Conservation (phyloP, 2,888 invertebrate genomes). For the Alviniconcha strummeri region DNA sequence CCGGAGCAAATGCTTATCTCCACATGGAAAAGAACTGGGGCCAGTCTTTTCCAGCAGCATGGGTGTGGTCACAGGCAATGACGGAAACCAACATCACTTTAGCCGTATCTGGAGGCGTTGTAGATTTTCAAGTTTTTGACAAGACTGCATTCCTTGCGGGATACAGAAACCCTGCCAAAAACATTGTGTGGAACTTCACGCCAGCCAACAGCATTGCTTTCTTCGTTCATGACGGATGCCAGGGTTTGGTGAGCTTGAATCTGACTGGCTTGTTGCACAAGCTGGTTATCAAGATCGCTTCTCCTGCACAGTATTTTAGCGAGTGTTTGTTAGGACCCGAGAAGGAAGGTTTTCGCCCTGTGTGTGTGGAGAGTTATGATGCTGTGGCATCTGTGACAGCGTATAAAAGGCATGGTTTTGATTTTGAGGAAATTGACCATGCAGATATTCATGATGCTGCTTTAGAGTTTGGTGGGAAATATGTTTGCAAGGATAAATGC, state of each 20-base stretch:
- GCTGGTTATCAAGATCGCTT: conserved; percentile 43
- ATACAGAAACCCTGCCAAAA: conserved; percentile 53
- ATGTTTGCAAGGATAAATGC: conserved; percentile 55
- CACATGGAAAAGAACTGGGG: conserved; percentile 67
- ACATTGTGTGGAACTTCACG: conserved; percentile 48
- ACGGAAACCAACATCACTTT: conserved; percentile 43
- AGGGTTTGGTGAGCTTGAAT: conserved; percentile 45
- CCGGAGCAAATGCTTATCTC: conserved; percentile 43
- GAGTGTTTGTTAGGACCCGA: conserved; percentile 59
- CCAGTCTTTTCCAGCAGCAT: conserved; percentile 57
- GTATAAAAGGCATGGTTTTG: conserved; percentile 28
- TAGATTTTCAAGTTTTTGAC: conserved; percentile 44
- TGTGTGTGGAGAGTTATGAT: conserved; percentile 57
- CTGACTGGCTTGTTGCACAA: conserved; percentile 40
- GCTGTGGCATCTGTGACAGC: conserved; percentile 46
- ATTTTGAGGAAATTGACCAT: conserved; percentile 41
- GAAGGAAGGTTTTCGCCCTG: conserved; percentile 50
- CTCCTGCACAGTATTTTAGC: conserved; percentile 47
- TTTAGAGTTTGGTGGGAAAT: conserved; percentile 60
- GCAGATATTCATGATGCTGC: conserved; percentile 48
- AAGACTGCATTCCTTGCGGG: conserved; percentile 57
- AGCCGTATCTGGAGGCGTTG: conserved; percentile 57
- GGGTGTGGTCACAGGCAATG: conserved; percentile 62
- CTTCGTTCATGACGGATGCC: conserved; percentile 49
- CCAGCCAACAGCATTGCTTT: conserved; percentile 52